These are phyloP conservation scores for Gadopsis bispinosus DNA, from an alignment of 2,797 vertebrate genomes.

Conservation along the genomic window DNA sequence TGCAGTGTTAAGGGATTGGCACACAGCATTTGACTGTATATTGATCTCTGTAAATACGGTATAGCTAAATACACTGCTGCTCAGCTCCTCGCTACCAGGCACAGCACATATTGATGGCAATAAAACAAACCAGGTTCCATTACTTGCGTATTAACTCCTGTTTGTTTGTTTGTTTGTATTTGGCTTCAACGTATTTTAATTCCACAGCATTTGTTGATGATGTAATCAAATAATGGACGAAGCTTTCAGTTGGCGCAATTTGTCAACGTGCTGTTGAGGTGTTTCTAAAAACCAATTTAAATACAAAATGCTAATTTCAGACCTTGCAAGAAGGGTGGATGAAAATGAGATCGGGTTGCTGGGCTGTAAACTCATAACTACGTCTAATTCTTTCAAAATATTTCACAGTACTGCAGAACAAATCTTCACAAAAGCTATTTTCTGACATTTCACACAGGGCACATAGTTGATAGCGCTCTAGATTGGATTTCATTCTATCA, in stretches of 20 bases:
- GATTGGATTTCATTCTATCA: constrained; percentile 49
- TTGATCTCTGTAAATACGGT: constrained; percentile 26
- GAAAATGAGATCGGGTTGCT: neutral
- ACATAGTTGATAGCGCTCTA: constrained; percentile 2
- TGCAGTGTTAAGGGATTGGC: constrained; percentile 1
- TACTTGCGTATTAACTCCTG: neutral
- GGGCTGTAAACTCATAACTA: constrained; percentile 4
- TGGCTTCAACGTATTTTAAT: constrained; percentile 7
- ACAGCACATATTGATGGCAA: neutral
- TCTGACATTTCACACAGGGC: constrained; percentile 30
- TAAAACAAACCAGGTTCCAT: constrained; percentile 7
- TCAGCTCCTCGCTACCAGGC: constrained; percentile 6
- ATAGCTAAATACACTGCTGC: constrained; percentile 3
- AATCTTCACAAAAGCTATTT: constrained; percentile 23
- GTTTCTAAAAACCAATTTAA: neutral
- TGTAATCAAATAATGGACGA: neutral
- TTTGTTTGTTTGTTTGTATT: constrained; percentile 8
- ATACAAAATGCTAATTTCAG: neutral
- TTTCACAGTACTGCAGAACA: constrained; percentile 4
- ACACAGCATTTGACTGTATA: constrained; percentile 12
- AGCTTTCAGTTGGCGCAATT: neutral
- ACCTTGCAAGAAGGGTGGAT: neutral
- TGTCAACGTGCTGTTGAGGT: neutral
- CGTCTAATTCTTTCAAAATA: constrained; percentile 12
- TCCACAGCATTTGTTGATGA: neutral